These are phyloP conservation scores for Heliconius ethilla DNA, from an alignment of 2,888 invertebrate genomes.

Conservation along the genomic window DNA sequence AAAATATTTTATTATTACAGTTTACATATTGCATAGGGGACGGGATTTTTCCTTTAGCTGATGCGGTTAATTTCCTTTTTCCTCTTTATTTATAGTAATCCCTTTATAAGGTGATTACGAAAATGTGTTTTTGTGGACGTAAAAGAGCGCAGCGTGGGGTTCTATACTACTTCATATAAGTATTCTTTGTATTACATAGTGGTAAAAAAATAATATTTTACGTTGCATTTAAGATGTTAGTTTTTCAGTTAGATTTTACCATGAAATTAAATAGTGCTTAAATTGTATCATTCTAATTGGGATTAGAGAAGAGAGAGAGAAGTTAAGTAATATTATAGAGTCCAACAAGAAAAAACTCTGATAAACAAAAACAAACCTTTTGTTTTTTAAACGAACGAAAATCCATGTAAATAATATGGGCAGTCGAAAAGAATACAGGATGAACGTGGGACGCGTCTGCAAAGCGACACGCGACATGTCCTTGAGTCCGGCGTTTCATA, in stretches of 20 bases:
- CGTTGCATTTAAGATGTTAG: background rate
- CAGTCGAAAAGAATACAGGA: constrained; percentile 48
- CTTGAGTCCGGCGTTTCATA: constrained; percentile 62
- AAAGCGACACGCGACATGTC: constrained; percentile 56
- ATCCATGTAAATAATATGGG: constrained; percentile 29
- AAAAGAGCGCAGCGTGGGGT: constrained; percentile 79
- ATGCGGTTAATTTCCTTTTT: constrained; percentile 82
- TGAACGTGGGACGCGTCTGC: constrained; percentile 54
- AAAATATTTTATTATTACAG: constrained; percentile 78
- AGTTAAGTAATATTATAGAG: background rate
- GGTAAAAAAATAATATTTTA: background rate
- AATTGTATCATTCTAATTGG: background rate
- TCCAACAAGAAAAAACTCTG: background rate
- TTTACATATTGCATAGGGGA: constrained; percentile 79
- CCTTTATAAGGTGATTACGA: constrained; percentile 83
- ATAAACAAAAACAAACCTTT: background rate
- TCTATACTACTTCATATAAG: constrained; percentile 46
- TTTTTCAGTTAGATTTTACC: background rate
- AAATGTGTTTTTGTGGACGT: constrained; percentile 82
- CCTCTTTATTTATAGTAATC: constrained; percentile 83
- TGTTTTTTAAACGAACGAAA: background rate
- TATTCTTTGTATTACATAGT: constrained; percentile 9
- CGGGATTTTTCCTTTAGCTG: constrained; percentile 75
- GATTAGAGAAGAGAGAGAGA: too few relatives aligned
- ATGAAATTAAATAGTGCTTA: background rate